Evolutionary conservation across 2,888 invertebrate genomes (phyloP).

Genomic region (Pachydiplax longipennis): DNA sequence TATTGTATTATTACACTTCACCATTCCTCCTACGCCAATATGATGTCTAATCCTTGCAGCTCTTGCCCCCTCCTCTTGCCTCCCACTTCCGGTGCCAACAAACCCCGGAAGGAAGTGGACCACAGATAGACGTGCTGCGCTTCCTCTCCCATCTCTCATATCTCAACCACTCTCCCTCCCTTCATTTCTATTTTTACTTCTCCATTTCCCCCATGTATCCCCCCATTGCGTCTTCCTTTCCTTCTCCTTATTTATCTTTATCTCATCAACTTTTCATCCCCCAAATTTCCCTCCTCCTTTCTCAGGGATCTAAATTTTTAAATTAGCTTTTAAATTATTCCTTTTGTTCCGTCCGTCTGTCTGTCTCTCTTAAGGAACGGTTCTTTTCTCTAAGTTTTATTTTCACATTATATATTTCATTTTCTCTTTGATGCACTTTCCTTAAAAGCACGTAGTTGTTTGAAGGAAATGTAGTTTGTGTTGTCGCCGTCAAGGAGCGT

Average conservation of each 20-base stretch:
- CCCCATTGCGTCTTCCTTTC: too few relatives aligned
- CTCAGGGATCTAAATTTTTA: not conserved
- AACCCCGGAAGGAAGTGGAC: not conserved
- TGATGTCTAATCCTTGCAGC: not conserved
- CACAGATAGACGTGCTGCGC: not conserved
- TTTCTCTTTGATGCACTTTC: not conserved
- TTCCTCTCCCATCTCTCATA: not conserved
- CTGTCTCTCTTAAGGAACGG: too few relatives aligned
- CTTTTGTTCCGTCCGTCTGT: too few relatives aligned
- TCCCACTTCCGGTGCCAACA: not conserved
- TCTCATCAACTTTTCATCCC: not conserved
- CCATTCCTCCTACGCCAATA: not conserved
- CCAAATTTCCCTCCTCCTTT: not conserved
- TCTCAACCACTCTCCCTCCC: too few relatives aligned
- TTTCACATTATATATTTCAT: not conserved
- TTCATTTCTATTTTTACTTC: too few relatives aligned
- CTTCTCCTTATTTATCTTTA: not conserved
- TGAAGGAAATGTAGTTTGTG: too few relatives aligned
- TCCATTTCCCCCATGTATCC: too few relatives aligned
- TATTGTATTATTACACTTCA: too few relatives aligned
- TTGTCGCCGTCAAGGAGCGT: too few relatives aligned
- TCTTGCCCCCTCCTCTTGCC: not conserved
- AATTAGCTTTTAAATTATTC: too few relatives aligned
- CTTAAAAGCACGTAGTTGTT: too few relatives aligned
- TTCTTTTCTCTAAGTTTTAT: not conserved